A percentile compares a stretch with the other conserved stretches of the same genome.
These are phyloP conservation scores for human DNA, from an alignment of 2,113 vertebrate genomes.

Conservation along the genomic window GRCh38 chr4:86319501-86320000, in stretches of 20 bases:
- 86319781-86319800: neutral
- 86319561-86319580: neutral
- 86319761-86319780: neutral
- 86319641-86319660: neutral
- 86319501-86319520: neutral
- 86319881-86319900: neutral
- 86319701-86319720: neutral
- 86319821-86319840: neutral
- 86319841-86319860: neutral
- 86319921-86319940: neutral
- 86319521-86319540: neutral
- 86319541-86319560: neutral
- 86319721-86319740: neutral
- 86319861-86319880: neutral
- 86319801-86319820: neutral
- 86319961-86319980: neutral
- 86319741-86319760: neutral
- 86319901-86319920: neutral
- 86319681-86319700: neutral
- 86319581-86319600: neutral
- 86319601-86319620: neutral
- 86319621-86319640: neutral
- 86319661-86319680: neutral
- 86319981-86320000: neutral
- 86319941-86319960: neutral